A percentile compares a stretch with the other conserved stretches of the same genome.
phyloP scores from a whole-genome alignment of 37 sponge, comb jelly and placozoan genomes.

The Ephydatia muelleri region DNA sequence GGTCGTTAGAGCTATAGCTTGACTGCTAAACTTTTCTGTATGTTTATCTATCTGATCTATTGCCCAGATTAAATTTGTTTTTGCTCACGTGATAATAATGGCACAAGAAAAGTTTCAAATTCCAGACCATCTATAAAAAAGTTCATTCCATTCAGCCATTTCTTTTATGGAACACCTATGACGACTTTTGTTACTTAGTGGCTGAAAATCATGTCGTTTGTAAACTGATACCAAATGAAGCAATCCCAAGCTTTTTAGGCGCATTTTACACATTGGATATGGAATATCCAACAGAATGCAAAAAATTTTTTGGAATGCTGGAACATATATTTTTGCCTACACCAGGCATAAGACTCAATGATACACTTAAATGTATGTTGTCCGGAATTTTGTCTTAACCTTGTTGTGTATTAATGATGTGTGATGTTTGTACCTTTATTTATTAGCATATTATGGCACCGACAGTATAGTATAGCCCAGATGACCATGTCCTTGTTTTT shows the following conservation, averaged over 20 bases:
- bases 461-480: no score
- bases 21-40: no score
- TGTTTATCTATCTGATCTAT: no score
- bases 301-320: neutral
- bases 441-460: no score
- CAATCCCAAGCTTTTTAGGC: neutral
- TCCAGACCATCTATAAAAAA: no score
- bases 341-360: neutral
- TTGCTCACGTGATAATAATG: no score
- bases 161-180: neutral
- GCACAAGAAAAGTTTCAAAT: no score
- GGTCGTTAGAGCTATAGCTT: conserved; percentile 14
- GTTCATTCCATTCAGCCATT: neutral
- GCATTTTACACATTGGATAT: neutral
- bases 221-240: neutral
- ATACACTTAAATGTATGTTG: neutral
- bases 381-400: neutral
- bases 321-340: neutral
- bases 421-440: no score
- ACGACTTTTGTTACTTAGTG: neutral
- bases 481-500: no score
- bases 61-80: no score
- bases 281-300: neutral
- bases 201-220: neutral
- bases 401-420: neutral